Evolutionary conservation across 2,797 vertebrate species (phyloP), one percentile per base, ranked within the genome.

Genomic region (Oreonectes daqikongensis): DNA sequence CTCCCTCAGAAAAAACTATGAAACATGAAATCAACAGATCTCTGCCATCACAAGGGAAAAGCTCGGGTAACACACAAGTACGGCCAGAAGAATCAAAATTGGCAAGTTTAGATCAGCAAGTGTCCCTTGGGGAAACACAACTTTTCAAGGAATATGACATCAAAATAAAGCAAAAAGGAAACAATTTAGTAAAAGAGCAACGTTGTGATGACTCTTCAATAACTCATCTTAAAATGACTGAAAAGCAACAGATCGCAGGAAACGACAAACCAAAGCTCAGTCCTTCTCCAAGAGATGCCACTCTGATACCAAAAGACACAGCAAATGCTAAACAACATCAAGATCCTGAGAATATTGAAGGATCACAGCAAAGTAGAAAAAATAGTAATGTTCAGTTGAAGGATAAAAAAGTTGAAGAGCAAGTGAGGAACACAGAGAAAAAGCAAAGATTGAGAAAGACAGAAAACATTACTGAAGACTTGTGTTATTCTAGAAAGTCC

Each of bases 321-420:
- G 14, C 57, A 69, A 42, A 46, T 75, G 57, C 22, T 55, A 52
- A 42, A 50, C 18, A 64, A 24, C 40, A 4, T 26, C 44, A 30
- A 50, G 71, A 69, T 35, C 70, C 17, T 24, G 35, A 26, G 22
- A 30, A 22, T 40, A 67, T 20, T 53, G 24, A 35, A 66, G 11
- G 50, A 53, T 22, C 24, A 65, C 59, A 22, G 57, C 40, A 60
- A 46, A 74, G 38, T 1, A 46, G 18, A 32, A 67, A 11, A 79
- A 69, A 64, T 26, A 2, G 20, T 64, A 26, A 57, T 40, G 32
- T 60, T 70, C 40, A 66, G 53, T 9, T 55, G n/a, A 63, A 73
- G 48, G 80, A 76, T 72, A 78, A 70, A 66, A 60, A 81, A 77
- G 78, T 75, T 59, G 28, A 26, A 59, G 60, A 72, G 53, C 66